These are phyloP conservation scores for Galendromus occidentalis DNA, from an alignment of 1,140 invertebrate species.

Conservation along the genomic window DNA sequence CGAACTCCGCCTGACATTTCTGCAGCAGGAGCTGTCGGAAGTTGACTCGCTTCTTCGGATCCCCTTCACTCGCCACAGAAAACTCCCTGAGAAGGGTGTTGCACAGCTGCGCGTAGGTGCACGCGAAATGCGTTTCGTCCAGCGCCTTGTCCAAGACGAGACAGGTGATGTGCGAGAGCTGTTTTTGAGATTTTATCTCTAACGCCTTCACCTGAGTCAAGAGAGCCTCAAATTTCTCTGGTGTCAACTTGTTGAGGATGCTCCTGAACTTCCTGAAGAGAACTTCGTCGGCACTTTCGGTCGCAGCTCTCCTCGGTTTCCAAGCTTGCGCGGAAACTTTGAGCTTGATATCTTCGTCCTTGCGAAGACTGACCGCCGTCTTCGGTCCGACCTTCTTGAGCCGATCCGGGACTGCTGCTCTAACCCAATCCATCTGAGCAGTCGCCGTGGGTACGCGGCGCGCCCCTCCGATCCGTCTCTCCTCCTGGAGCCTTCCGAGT, in stretches of 20 bases:
- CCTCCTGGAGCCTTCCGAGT: too few species aligned
- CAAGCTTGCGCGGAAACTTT: conserved; percentile 71
- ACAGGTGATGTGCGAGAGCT: conserved; percentile 61
- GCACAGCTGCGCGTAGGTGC: conserved; percentile 63
- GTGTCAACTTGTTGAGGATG: conserved; percentile 82
- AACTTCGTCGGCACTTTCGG: conserved; percentile 31
- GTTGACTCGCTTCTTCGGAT: conserved; percentile 33
- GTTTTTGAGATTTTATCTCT: conserved; percentile 54
- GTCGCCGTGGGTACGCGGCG: too few species aligned
- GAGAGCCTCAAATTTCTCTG: conserved; percentile 67
- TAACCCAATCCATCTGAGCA: too few species aligned
- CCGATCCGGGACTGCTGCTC: too few species aligned
- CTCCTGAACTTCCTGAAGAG: conserved; percentile 61
- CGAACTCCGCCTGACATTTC: conserved; percentile 68
- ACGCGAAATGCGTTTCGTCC: conserved; percentile 75
- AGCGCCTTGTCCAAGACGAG: conserved; percentile 87
- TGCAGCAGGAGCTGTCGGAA: conserved; percentile 61
- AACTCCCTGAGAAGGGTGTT: conserved; percentile 22
- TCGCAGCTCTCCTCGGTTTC: conserved; percentile 43
- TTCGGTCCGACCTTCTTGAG: too few species aligned
- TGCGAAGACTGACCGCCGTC: too few species aligned
- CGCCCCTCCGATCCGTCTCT: too few species aligned
- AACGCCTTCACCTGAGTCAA: conserved; percentile 51
- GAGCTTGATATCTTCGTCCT: conserved; percentile 64
- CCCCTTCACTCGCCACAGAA: conserved; percentile 11